Percentiles rank a stretch among this genome's conserved stretches.
Evolutionary conservation across 1,140 invertebrate genomes (phyloP).

Genomic region (Drosophila subpulchrella): DNA sequence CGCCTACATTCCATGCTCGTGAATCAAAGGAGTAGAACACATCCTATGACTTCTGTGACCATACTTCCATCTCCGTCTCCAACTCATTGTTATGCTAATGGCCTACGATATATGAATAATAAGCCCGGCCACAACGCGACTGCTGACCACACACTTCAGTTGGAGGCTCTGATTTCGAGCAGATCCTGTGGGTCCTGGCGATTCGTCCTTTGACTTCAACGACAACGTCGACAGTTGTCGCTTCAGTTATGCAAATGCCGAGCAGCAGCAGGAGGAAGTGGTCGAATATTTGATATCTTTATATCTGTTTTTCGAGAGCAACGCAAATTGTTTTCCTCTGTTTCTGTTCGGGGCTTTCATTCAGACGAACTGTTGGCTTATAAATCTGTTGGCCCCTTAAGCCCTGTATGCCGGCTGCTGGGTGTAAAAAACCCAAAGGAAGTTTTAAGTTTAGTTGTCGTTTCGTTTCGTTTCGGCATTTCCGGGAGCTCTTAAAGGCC

Average conservation of each 20-base stretch:
- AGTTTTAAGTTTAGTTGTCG: constrained; percentile 61
- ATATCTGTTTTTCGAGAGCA: constrained; percentile 27
- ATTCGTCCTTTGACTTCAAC: constrained; percentile 17
- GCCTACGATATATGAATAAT: constrained; percentile 82
- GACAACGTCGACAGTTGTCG: constrained; percentile 37
- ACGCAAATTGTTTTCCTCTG: constrained; percentile 49
- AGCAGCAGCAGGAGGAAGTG: constrained; percentile 23
- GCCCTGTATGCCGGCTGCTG: background rate
- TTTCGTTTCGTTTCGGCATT: constrained; percentile 44
- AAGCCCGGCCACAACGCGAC: constrained; percentile 46
- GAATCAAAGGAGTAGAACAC: constrained; percentile 30
- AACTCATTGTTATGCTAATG: constrained; percentile 80
- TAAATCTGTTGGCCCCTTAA: constrained; percentile 26
- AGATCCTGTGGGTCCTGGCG: constrained; percentile 14
- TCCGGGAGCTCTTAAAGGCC: constrained; percentile 62
- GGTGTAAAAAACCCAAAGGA: constrained; percentile 42
- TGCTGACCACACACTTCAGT: constrained; percentile 35
- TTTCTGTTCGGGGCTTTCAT: background rate
- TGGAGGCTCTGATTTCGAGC: constrained; percentile 17
- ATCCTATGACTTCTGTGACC: constrained; percentile 62
- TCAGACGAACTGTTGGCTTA: constrained; percentile 10
- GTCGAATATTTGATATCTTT: constrained; percentile 47
- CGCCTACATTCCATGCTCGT: constrained; percentile 12
- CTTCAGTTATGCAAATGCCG: constrained; percentile 63
- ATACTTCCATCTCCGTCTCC: constrained; percentile 51